Base-by-base conservation (phyloP, 2,888 invertebrate species). In the Caenorhabditis angaria region DNA sequence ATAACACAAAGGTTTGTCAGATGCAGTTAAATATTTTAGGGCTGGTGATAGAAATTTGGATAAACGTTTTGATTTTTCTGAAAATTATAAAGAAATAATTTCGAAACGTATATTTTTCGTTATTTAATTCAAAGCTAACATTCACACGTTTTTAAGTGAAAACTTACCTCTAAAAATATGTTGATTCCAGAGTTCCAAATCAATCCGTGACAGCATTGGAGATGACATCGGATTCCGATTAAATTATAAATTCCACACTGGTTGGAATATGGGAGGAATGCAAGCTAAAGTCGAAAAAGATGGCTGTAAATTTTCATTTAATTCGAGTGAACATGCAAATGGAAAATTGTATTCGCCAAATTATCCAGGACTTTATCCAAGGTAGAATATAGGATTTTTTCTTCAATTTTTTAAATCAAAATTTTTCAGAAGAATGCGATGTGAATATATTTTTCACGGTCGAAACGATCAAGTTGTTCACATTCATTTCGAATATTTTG, bases 361-460 rank as follows among this genome's bases (percentile, higher is more conserved):
- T 88, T 94, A 93, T 87, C 95, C 95, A 0, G 94, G 94, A 20
- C 91, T 92, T 66, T 95, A 95, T 89, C 94, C 94, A 0, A 41
- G 32, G 32, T 32, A 32, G 12, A 8, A 32, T n/a, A n/a, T n/a
- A n/a, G n/a, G n/a, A n/a, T n/a, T n/a, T n/a, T n/a, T n/a, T n/a
- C n/a, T n/a, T n/a, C n/a, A n/a, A n/a, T n/a, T n/a, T n/a, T n/a
- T n/a, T n/a, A n/a, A n/a, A n/a, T n/a, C n/a, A n/a, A n/a, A n/a
- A n/a, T n/a, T n/a, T 32, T 32, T 32, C 32, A 63, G 94, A 24
- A 92, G 94, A 87, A 93, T 94, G 0, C 93, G 94, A 87, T 95
- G 95, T 88, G 93, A 94, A 88, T 95, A 94, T 89, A 94, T 93
- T 89, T 95, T 95, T 88, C 92, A 94, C 87, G 95, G 94, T 8